A percentile compares a stretch with the other conserved stretches of the same genome.
Evolutionary conservation across 2,888 invertebrate species (phyloP).

Genomic region (Epirrhoe tristata): DNA sequence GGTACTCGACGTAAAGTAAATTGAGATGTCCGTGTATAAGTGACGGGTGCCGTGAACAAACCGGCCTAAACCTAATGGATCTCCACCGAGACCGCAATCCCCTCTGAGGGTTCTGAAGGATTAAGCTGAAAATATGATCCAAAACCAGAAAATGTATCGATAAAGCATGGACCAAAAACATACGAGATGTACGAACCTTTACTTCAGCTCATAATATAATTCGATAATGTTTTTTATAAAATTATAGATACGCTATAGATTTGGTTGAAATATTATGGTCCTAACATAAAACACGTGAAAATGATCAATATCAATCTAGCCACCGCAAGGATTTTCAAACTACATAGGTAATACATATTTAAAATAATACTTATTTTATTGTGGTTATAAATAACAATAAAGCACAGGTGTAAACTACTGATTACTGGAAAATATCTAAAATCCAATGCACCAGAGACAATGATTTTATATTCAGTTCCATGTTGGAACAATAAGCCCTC

Average conservation of each 20-base stretch:
- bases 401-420: slow-evolving; percentile 21
- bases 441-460: slow-evolving; percentile 22
- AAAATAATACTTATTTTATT: neutral
- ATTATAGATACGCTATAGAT: no score
- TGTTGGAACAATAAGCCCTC: slow-evolving; percentile 31
- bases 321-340: no score
- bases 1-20: slow-evolving; percentile 39
- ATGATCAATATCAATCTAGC: no score
- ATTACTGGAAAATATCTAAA: slow-evolving; percentile 26
- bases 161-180: slow-evolving; percentile 2
- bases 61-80: slow-evolving; percentile 41
- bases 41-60: slow-evolving; percentile 37
- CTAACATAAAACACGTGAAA: no score
- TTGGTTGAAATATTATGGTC: no score
- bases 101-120: slow-evolving; percentile 19
- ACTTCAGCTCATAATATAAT: neutral
- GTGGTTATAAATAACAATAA: slow-evolving; percentile 10
- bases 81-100: slow-evolving; percentile 21
- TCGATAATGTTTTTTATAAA: neutral
- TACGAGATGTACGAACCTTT: neutral
- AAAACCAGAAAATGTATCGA: neutral
- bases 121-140: slow-evolving; percentile 17
- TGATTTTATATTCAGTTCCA: slow-evolving; percentile 23
- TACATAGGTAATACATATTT: no score
- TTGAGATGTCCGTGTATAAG: slow-evolving; percentile 44